Evolutionary conservation across 2,113 vertebrate genomes (phyloP).

Genomic region (Carassius auratus): DNA sequence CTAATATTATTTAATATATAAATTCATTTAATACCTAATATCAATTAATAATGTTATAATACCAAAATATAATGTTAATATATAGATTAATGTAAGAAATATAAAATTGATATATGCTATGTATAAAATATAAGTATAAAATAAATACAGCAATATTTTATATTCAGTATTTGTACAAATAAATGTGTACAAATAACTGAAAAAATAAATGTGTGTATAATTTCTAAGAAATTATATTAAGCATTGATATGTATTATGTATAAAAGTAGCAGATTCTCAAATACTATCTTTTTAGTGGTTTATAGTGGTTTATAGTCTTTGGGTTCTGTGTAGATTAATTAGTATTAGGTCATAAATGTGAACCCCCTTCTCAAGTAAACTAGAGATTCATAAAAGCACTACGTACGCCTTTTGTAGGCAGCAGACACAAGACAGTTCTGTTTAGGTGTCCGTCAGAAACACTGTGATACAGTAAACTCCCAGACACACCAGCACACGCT

Average conservation of each 20-base stretch:
- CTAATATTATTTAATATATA: too few species aligned
- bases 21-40: too few species aligned
- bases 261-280: too few species aligned
- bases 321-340: not conserved
- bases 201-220: not conserved
- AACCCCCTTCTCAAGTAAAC: not conserved
- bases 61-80: too few species aligned
- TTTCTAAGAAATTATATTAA: too few species aligned
- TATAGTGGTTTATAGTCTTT: not conserved
- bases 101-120: too few species aligned
- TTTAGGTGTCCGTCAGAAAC: not conserved
- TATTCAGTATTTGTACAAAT: not conserved
- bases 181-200: too few species aligned
- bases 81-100: too few species aligned
- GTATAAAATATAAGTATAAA: not conserved
- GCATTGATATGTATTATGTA: too few species aligned
- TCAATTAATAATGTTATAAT: too few species aligned
- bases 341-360: not conserved
- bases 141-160: too few species aligned
- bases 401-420: not conserved
- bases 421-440: not conserved
- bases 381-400: not conserved
- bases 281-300: too few species aligned
- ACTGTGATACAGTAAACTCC: not conserved
- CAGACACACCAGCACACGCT: slow-evolving; percentile 4